Conservation (phyloP, 1,140 invertebrate genomes). For the Eueides isabella region DNA sequence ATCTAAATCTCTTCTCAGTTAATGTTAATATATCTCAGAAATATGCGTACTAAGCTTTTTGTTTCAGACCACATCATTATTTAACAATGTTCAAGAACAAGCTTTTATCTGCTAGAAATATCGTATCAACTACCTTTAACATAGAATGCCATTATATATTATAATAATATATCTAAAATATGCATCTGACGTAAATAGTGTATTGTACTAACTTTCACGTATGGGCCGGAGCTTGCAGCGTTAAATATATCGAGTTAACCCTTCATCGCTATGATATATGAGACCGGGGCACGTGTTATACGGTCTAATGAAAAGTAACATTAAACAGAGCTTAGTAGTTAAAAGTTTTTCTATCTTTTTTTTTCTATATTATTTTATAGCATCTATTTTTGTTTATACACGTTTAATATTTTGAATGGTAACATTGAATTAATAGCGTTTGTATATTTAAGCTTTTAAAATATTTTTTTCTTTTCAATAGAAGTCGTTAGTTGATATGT, state of each 20-base stretch:
- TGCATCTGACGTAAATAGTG: conserved; percentile 9
- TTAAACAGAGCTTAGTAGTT: conserved; percentile 53
- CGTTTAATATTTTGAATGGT: background rate
- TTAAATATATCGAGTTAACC: conserved; percentile 61
- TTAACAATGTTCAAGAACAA: background rate
- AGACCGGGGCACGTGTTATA: conserved; percentile 60
- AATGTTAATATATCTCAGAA: no score
- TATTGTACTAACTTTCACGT: background rate
- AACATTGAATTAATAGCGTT: conserved; percentile 4
- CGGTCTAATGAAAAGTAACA: conserved; percentile 57
- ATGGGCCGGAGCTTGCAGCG: background rate
- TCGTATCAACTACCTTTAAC: conserved; percentile 1
- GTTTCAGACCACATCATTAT: background rate
- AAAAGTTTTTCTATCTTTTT: conserved; percentile 43
- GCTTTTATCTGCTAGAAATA: background rate
- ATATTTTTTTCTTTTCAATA: no score
- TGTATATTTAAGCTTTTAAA: background rate
- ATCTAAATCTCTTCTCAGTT: background rate
- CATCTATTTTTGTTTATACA: conserved; percentile 50
- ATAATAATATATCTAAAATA: conserved; percentile 12
- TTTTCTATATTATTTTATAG: conserved; percentile 41
- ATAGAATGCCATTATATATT: background rate
- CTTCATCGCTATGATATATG: conserved; percentile 65
- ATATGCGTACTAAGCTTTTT: background rate
- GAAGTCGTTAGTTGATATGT: no score